These are phyloP conservation scores for Coelogynopora nodosa DNA, from an alignment of 2,888 invertebrate species.

Conservation along the genomic window DNA sequence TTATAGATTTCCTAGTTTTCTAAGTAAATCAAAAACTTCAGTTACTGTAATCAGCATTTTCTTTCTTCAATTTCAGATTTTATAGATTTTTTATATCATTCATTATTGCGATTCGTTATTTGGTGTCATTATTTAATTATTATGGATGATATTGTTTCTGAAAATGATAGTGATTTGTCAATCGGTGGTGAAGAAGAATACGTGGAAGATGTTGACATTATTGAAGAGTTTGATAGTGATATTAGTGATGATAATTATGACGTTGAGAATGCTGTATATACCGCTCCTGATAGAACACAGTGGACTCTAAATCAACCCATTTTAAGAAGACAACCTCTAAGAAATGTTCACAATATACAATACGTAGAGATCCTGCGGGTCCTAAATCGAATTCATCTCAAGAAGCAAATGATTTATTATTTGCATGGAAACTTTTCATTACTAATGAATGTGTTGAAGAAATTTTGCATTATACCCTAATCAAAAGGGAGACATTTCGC, in stretches of 20 bases:
- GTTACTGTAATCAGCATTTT: conserved; percentile 1
- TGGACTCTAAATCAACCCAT: conserved; percentile 12
- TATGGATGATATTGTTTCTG: conserved; percentile 12
- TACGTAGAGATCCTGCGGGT: conserved; percentile 1
- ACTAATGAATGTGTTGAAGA: not conserved
- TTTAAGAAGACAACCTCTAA: conserved; percentile 5
- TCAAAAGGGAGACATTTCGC: conserved; percentile 16
- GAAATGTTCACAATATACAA: conserved; percentile 1
- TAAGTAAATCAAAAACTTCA: not conserved
- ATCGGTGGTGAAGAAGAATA: conserved; percentile 4
- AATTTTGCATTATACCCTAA: not conserved
- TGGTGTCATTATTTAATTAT: not conserved
- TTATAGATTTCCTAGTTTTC: not conserved
- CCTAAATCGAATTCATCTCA: not conserved
- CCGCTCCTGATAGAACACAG: not conserved
- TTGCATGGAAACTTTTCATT: not conserved
- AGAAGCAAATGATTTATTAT: conserved; percentile 18
- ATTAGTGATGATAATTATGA: conserved; percentile 23
- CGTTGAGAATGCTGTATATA: conserved; percentile 20
- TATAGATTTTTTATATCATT: conserved; percentile 19
- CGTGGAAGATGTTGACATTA: conserved; percentile 18
- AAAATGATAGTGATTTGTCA: not conserved
- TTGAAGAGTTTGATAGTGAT: not conserved
- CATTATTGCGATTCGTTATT: not conserved
- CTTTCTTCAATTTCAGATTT: conserved; percentile 13